Conservation (phyloP, 2,797 vertebrate genomes). For the Streptopelia turtur region DNA sequence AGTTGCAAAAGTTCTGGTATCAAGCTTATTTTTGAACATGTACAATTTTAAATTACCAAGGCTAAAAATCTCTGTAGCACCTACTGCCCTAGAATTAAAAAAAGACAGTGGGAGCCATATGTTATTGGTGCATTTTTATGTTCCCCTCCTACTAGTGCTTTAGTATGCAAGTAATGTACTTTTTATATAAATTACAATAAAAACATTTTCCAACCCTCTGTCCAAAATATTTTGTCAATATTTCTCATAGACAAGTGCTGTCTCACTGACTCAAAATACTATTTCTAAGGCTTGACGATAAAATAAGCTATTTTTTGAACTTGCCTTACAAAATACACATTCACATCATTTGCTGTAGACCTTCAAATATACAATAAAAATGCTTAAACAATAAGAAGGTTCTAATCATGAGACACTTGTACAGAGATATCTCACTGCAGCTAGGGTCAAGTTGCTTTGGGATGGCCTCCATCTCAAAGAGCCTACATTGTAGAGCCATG, state of each 20-base stretch:
- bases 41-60: not conserved
- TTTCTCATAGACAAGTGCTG: not conserved
- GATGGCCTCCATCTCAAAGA: not conserved
- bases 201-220: not conserved
- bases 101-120: not conserved
- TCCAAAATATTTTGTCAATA: not conserved
- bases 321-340: not conserved
- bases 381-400: not conserved
- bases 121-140: not conserved
- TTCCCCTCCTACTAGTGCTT: not conserved
- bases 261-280: not conserved
- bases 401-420: not conserved
- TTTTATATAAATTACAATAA: not conserved
- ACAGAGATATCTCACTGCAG: not conserved
- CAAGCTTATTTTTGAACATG: not conserved
- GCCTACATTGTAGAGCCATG: not conserved
- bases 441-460: not conserved
- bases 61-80: not conserved
- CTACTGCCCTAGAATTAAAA: not conserved
- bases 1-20: not conserved
- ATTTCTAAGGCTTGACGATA: not conserved
- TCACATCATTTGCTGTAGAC: not conserved
- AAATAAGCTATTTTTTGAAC: not conserved
- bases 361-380: not conserved
- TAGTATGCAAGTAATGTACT: not conserved